Conservation (phyloP, 2,113 vertebrate genomes). For the Poecilia latipinna region DNA sequence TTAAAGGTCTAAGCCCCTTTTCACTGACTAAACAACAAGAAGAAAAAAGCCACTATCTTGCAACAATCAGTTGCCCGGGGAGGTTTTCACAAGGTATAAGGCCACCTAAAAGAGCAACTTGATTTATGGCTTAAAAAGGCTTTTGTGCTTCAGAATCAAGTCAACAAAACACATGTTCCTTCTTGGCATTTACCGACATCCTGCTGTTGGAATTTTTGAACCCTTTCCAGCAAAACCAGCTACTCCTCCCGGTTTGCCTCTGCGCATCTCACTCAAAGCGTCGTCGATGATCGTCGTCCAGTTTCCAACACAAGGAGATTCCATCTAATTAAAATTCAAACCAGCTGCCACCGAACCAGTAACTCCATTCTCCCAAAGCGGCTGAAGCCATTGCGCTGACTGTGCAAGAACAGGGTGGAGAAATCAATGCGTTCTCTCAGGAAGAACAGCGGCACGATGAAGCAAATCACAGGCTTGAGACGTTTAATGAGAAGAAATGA, state of each 20-base stretch:
- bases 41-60: slow-evolving; percentile 3
- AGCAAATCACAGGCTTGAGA: slow-evolving; percentile 20
- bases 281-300: slow-evolving; percentile 6
- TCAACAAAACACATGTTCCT: slow-evolving; percentile 25
- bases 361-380: neutral
- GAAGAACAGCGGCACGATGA: slow-evolving; percentile 27
- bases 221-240: slow-evolving; percentile 14
- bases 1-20: slow-evolving; percentile 31
- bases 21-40: slow-evolving; percentile 26
- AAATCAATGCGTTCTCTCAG: slow-evolving; percentile 24
- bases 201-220: slow-evolving; percentile 26
- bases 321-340: slow-evolving; percentile 21
- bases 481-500: slow-evolving; percentile 28
- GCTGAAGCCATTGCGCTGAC: slow-evolving; percentile 10
- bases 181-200: slow-evolving; percentile 3
- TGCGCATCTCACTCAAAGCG: slow-evolving; percentile 5
- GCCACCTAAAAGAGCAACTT: slow-evolving; percentile 39
- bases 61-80: slow-evolving; percentile 28
- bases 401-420: neutral
- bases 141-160: slow-evolving; percentile 39
- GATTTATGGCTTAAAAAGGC: slow-evolving; percentile 3
- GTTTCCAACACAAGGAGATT: neutral
- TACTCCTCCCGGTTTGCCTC: slow-evolving; percentile 1
- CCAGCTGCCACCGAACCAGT: neutral
- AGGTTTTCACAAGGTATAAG: slow-evolving; percentile 43